These are phyloP conservation scores for Mormyrus lacerda DNA, from an alignment of 2,113 vertebrate genomes.

Conservation along the genomic window DNA sequence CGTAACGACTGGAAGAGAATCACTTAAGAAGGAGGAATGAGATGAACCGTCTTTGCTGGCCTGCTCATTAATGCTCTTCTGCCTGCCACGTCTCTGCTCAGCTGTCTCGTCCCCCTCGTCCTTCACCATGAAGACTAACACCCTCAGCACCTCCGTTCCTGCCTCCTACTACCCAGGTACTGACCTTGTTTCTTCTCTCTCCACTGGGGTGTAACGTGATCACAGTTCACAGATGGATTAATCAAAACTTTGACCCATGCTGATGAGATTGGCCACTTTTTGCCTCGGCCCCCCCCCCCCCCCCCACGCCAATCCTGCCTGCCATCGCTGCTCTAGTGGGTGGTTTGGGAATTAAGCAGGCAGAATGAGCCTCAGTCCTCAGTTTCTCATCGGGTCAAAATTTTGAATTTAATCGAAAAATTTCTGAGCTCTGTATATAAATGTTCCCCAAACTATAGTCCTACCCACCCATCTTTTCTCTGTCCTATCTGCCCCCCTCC, in stretches of 20 bases:
- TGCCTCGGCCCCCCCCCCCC: no score
- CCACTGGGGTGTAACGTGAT: background rate
- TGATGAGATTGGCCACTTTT: background rate
- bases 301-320: background rate
- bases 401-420: background rate
- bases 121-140: slow-evolving; percentile 94
- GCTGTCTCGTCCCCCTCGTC: slow-evolving; percentile 89
- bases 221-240: background rate
- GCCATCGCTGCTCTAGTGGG: background rate
- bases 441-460: background rate
- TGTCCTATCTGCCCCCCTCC: background rate
- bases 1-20: background rate
- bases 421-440: background rate
- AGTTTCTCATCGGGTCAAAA: background rate
- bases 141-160: slow-evolving; percentile 83
- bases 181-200: slow-evolving; percentile 17
- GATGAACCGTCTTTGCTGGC: no score
- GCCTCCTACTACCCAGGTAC: slow-evolving; percentile 97
- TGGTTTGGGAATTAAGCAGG: background rate
- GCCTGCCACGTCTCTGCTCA: slow-evolving; percentile 45
- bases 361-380: background rate
- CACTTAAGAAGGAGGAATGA: background rate
- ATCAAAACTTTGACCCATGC: slow-evolving; percentile 3
- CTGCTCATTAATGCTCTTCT: slow-evolving; percentile 32
- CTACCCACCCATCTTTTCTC: background rate